Percentiles rank a stretch among this genome's conserved stretches.
phyloP scores from a whole-genome alignment of 2,797 vertebrate species.

The Octomys mimax region DNA sequence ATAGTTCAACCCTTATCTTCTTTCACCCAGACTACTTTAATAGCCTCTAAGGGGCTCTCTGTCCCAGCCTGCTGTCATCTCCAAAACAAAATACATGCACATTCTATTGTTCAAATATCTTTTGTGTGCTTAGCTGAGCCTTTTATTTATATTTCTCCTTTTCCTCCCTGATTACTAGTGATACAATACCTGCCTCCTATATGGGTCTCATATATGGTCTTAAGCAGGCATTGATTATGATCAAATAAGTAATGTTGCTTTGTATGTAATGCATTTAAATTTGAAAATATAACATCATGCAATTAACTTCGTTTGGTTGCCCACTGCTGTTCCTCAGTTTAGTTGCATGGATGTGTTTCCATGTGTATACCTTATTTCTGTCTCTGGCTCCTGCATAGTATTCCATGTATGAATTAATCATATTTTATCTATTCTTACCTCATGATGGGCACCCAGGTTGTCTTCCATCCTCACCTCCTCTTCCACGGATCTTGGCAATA shows the following conservation, averaged over 20 bases:
- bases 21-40: not conserved
- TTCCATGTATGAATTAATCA: fast-evolving
- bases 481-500: not conserved
- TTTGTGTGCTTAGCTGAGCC: not conserved
- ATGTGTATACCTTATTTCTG: too few species aligned
- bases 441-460: not conserved
- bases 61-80: too few species aligned
- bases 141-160: not conserved
- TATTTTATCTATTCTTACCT: not conserved
- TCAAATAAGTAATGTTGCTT: not conserved
- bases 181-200: not conserved
- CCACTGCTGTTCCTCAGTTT: not conserved
- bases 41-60: not conserved
- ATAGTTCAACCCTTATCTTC: not conserved
- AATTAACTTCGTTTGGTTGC: not conserved
- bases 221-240: not conserved
- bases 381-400: not conserved
- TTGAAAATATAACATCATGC: not conserved
- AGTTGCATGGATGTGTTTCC: not conserved
- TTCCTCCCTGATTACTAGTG: not conserved
- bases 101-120: not conserved
- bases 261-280: not conserved
- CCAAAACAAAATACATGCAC: not conserved
- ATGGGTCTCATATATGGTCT: not conserved
- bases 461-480: not conserved